These are phyloP conservation scores for Bombylius major DNA, from an alignment of 2,888 invertebrate species.

Conservation along the genomic window DNA sequence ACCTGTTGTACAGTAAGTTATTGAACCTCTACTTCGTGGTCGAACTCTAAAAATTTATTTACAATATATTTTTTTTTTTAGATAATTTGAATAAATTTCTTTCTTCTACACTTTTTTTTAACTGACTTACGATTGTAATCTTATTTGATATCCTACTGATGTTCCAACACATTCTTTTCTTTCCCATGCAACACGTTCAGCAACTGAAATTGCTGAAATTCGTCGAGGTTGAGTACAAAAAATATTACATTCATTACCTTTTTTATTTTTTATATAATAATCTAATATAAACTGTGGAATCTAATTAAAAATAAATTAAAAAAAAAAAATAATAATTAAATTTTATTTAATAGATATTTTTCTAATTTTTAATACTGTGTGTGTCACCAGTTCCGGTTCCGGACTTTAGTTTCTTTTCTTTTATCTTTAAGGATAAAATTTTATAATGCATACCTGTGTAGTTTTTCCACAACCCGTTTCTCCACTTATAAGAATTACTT, in stretches of 20 bases:
- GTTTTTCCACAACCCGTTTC: slow-evolving; percentile 92
- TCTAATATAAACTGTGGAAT: slow-evolving; percentile 84
- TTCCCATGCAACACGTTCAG: slow-evolving; percentile 78
- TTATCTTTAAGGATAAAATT: too few species aligned
- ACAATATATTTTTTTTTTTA: too few species aligned
- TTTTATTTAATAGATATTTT: background rate
- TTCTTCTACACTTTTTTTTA: too few species aligned
- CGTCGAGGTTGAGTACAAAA: slow-evolving; percentile 85
- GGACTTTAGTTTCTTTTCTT: too few species aligned
- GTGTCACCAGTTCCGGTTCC: too few species aligned
- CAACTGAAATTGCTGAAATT: slow-evolving; percentile 82
- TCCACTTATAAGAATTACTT: slow-evolving; percentile 63
- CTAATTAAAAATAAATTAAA: slow-evolving; percentile 19
- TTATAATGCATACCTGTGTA: slow-evolving; percentile 72
- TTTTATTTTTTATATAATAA: slow-evolving; percentile 49
- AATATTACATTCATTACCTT: slow-evolving; percentile 64
- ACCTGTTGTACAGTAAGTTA: slow-evolving; percentile 83
- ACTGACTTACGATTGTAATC: slow-evolving; percentile 36
- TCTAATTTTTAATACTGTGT: too few species aligned
- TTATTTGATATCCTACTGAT: slow-evolving; percentile 73
- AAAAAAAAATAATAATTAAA: background rate
- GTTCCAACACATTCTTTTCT: slow-evolving; percentile 56
- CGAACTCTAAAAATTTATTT: too few species aligned
- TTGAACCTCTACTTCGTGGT: slow-evolving; percentile 55
- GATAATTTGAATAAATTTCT: too few species aligned